phyloP scores from a whole-genome alignment of 2,888 invertebrate species.

The Hedychridium roseum region DNA sequence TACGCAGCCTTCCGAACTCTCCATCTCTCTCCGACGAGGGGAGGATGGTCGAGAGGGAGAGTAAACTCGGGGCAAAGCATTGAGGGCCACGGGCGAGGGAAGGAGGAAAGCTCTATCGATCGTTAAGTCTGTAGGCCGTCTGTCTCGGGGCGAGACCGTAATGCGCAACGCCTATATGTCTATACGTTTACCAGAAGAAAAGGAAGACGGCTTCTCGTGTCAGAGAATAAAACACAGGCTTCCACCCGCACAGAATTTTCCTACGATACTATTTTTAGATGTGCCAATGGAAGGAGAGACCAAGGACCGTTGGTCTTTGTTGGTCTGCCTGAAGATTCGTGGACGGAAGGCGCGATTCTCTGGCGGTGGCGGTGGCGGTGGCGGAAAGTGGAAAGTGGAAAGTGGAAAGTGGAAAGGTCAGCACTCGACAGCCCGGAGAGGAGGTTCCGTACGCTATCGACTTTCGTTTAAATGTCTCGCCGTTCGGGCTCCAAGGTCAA shows the following conservation, averaged over 20 bases:
- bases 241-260: too few relatives aligned
- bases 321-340: neutral
- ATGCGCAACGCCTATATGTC: too few relatives aligned
- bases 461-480: too few relatives aligned
- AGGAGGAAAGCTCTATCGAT: slow-evolving; percentile 54
- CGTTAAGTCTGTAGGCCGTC: slow-evolving; percentile 54
- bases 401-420: slow-evolving; percentile 21
- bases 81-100: slow-evolving; percentile 11
- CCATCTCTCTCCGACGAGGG: too few relatives aligned
- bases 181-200: too few relatives aligned
- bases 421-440: slow-evolving; percentile 11
- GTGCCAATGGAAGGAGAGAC: neutral
- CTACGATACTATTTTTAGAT: neutral
- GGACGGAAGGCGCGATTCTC: neutral
- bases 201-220: too few relatives aligned
- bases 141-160: slow-evolving; percentile 35
- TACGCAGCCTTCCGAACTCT: too few relatives aligned
- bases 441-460: too few relatives aligned
- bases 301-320: neutral
- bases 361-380: neutral
- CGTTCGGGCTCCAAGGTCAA: too few relatives aligned
- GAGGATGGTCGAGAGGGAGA: slow-evolving; percentile 29
- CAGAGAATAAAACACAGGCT: too few relatives aligned
- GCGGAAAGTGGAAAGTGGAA: neutral
- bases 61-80: slow-evolving; percentile 15